Percentiles rank a stretch among this genome's conserved stretches.
These are phyloP conservation scores for Martes flavigula DNA, from an alignment of 2,797 vertebrate species.

Conservation along the genomic window DNA sequence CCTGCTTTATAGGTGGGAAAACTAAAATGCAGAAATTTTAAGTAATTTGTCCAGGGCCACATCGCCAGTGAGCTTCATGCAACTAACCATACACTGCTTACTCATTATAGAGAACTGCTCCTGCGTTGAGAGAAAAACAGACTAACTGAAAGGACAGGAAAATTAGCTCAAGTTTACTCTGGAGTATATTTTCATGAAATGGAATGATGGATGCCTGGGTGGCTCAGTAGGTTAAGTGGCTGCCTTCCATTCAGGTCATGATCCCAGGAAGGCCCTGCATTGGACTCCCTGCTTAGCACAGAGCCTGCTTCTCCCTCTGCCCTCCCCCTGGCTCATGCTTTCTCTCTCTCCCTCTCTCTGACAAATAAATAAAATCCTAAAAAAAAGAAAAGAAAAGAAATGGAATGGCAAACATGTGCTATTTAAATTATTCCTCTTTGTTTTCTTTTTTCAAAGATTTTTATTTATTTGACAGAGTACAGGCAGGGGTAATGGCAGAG, in stretches of 20 bases:
- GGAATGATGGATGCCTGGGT: neutral
- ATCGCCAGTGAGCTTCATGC: neutral
- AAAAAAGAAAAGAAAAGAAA: too few relatives aligned
- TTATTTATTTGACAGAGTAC: too few relatives aligned
- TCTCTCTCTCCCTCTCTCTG: neutral
- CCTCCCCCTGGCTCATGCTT: neutral
- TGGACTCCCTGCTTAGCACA: neutral
- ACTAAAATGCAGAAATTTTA: slow-evolving; percentile 1
- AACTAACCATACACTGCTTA: neutral
- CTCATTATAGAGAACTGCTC: neutral
- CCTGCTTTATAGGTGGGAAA: neutral
- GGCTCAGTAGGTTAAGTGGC: neutral
- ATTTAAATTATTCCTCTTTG: too few relatives aligned
- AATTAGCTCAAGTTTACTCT: neutral
- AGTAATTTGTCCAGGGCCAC: neutral
- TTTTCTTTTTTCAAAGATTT: too few relatives aligned
- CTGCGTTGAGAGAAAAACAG: neutral
- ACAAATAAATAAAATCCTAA: neutral
- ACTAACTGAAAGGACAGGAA: neutral
- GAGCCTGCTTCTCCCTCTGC: neutral
- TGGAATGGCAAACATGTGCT: too few relatives aligned
- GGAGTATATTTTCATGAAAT: neutral
- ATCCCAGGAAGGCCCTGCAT: neutral
- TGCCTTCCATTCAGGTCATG: neutral
- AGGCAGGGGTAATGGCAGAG: too few relatives aligned